Evolutionary conservation across 2,888 invertebrate species (phyloP), one percentile per base, ranked within the genome.

Genomic region (Apocheima hispidaria): DNA sequence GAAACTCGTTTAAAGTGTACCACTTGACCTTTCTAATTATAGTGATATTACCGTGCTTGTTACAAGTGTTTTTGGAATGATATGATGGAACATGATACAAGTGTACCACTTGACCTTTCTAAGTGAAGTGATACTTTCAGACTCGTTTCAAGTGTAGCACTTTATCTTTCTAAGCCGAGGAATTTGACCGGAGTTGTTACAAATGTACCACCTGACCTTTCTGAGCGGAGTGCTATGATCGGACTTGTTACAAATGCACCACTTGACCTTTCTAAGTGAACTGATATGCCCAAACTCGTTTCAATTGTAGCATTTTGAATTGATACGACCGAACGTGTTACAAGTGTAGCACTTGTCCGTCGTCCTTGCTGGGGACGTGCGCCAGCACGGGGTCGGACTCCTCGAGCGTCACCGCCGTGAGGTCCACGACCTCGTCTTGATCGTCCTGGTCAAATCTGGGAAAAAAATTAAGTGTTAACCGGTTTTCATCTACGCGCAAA

Each of bases 371-470:
- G 4, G 90, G 84, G 14, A 84, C 64, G 66, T 82, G 84, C 1
- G 82, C 77, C 74, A 80, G 83, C 4, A 71, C 58, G 0, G 78
- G 70, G 23, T 86, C 84, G 0, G 86, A 79, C 33, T 95, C 95
- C 43, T 95, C 94, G 9, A 95, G 82, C 1, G 95, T 95, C 2
- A 95, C 94, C 0, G 95, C 95, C 4, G 97, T 98, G 52, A 98
- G 93, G 90, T 98, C 98, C 23, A 98, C 96, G 56, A 98, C 96
- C 88, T 98, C 98, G 82, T 98, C 98, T 77, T 97, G 96, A 79
- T 98, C 98, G 78, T 93, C 92, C 75, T 91, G 91, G 65, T 92
- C 92, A 80, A 91, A 91, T 78, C 91, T 90, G 80, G 1, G 73
- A 65, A 6, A 18, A 35, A 12, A 33, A 33, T n/a, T n/a, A n/a